Evolutionary conservation across 2,113 vertebrate species (phyloP), one percentile per base, ranked within the genome.

Genomic region (Phasianus colchicus): DNA sequence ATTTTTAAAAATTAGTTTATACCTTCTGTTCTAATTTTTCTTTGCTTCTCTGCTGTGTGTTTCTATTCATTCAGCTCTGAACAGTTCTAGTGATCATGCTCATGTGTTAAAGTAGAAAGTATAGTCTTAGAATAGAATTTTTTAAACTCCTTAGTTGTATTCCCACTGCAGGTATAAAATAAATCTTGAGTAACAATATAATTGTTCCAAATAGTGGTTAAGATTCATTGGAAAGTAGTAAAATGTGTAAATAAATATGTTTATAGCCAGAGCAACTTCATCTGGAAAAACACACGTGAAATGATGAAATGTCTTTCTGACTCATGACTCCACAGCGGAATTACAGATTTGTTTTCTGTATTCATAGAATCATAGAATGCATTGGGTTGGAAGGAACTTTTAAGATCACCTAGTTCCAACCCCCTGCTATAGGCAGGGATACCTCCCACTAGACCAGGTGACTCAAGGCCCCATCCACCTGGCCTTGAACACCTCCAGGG

Each of bases 21-120:
- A 81, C 61, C 11, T 86, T 91, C 55, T 78, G 13, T 50, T 91
- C 36, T 81, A 74, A 47, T 93, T 93, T 92, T 90, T 83, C n/a
- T 86, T 83, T 42, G 32, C 4, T 83, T 20, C 17, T 81, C 25
- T 64, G 9, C 10, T 40, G 52, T 71, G 14, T 12, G 55, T 15
- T 61, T 75, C 5, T 63, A 92, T 81, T 77, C 77, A 77, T 55
- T 70, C 15, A 43, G 14, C 34, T 90, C 36, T 77, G 20, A 89
- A 42, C 29, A 71, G 29, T 74, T 89, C 29, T 81, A 43, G n/a
- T 48, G 7, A 1, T 64, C 67, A 12, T 12, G 11, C 2, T 55
- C 67, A 13, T 13, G 13, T 66, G 32, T 43, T 80, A 42, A 70
- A 76, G 30, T 21, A 61, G 45, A 30, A 90, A 54, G 22, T 50